Conservation (phyloP, 2,888 invertebrate species). For the Deroplatys truncata region DNA sequence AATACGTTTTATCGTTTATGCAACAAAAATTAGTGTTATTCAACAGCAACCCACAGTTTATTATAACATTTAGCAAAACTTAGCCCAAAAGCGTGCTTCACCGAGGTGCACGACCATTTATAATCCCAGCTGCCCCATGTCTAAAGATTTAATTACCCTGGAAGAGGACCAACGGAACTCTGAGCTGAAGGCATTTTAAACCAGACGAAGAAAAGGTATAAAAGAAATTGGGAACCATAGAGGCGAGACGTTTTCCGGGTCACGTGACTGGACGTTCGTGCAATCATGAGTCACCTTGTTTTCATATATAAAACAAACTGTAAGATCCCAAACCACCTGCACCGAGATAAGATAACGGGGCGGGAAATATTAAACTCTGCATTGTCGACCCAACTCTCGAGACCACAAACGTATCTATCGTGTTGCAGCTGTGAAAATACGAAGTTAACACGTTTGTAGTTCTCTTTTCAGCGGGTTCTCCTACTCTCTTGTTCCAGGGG, state of each 20-base stretch:
- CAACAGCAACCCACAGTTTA: too few species aligned
- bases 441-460: neutral
- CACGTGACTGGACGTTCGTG: neutral
- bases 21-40: too few species aligned
- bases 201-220: neutral
- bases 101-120: too few species aligned
- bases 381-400: neutral
- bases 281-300: neutral
- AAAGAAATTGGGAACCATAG: neutral
- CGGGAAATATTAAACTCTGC: neutral
- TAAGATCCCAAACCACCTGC: neutral
- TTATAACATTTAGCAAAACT: too few species aligned
- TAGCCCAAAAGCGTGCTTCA: too few species aligned
- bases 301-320: neutral
- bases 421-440: neutral
- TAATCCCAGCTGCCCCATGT: too few species aligned
- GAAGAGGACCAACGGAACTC: neutral
- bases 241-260: neutral
- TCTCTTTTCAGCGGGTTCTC: neutral
- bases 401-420: neutral
- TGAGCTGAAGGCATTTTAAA: neutral
- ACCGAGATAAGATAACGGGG: neutral
- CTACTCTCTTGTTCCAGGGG: too few species aligned
- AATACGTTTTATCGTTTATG: too few species aligned
- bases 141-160: neutral